These are phyloP conservation scores for Bombylius discolor DNA, from an alignment of 2,888 invertebrate genomes.

Conservation along the genomic window DNA sequence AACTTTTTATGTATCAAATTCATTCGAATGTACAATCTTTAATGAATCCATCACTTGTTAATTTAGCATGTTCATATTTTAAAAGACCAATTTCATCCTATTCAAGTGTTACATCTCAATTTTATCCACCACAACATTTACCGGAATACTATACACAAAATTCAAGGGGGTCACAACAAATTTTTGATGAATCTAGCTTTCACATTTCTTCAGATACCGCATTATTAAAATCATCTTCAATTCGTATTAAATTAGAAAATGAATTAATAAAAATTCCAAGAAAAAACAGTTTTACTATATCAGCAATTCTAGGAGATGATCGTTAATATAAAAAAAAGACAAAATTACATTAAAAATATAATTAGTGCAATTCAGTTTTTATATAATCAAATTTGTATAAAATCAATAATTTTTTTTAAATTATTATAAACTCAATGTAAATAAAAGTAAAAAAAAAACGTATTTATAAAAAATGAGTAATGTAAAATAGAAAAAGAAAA, in stretches of 20 bases:
- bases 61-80: constrained; percentile 33
- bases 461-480: too few relatives aligned
- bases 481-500: too few relatives aligned
- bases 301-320: constrained; percentile 31
- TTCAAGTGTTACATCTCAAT: constrained; percentile 8
- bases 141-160: too few relatives aligned
- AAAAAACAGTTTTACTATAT: constrained; percentile 34
- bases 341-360: too few relatives aligned
- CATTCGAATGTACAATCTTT: constrained; percentile 33
- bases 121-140: constrained; percentile 13
- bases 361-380: too few relatives aligned
- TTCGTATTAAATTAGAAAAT: constrained; percentile 7
- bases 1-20: constrained; percentile 29
- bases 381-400: too few relatives aligned
- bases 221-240: neutral
- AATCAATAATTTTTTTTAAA: too few relatives aligned
- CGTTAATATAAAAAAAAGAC: neutral
- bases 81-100: constrained; percentile 20
- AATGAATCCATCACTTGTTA: constrained; percentile 31
- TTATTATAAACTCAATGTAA: too few relatives aligned
- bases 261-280: constrained; percentile 15
- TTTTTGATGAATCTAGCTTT: too few relatives aligned
- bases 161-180: too few relatives aligned
- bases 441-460: too few relatives aligned
- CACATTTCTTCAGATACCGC: constrained; percentile 4